A percentile compares a stretch with the other conserved stretches of the same genome.
Conservation (phyloP, 2,797 vertebrate genomes). For the Hipposideros larvatus region DNA sequence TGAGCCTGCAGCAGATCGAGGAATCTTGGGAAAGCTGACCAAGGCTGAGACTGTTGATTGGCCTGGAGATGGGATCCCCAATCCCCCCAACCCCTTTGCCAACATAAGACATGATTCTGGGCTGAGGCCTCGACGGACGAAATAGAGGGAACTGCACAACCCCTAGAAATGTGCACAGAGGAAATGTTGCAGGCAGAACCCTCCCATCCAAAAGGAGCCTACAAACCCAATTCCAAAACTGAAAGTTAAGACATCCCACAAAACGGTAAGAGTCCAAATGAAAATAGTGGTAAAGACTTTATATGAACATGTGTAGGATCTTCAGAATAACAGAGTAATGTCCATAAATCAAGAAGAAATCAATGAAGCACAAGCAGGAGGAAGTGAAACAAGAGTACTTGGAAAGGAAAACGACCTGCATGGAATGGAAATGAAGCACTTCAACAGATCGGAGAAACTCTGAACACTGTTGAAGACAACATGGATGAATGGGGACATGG, state of each 20-base stretch:
- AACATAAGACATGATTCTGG: neutral
- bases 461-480: neutral
- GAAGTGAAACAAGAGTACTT: neutral
- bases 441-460: neutral
- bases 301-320: neutral
- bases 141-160: neutral
- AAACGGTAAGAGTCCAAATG: neutral
- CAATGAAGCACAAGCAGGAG: neutral
- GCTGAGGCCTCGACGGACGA: neutral
- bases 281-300: neutral
- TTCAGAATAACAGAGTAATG: neutral
- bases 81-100: neutral
- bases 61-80: neutral
- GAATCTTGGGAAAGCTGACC: neutral
- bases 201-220: neutral
- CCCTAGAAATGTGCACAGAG: neutral
- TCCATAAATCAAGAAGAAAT: neutral
- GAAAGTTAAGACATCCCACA: neutral
- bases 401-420: neutral
- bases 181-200: neutral
- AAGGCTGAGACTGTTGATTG: neutral
- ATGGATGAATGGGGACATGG: neutral
- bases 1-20: accelerated
- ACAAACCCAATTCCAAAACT: neutral
- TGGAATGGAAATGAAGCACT: neutral